These are phyloP conservation scores for Brachionus rubens DNA, from an alignment of 1,140 invertebrate genomes.

Conservation along the genomic window DNA sequence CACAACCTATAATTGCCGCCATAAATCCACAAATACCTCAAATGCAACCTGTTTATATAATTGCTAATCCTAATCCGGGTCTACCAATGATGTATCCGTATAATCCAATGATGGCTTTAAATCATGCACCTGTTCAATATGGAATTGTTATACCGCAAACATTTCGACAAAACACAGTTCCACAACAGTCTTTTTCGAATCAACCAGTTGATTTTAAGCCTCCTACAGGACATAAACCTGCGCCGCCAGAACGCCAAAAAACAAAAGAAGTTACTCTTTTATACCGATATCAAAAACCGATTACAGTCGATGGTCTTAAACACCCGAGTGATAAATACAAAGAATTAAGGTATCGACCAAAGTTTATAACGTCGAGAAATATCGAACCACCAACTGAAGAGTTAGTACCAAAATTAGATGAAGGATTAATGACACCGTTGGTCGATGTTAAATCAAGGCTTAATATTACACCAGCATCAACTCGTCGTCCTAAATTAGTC, in stretches of 20 bases:
- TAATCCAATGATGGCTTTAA: not conserved
- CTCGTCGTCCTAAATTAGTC: not conserved
- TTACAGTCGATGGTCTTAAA: conserved; percentile 27
- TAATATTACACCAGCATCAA: not conserved
- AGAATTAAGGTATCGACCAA: conserved; percentile 21
- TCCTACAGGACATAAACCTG: not conserved
- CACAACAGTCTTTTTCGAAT: not conserved
- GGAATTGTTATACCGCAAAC: not conserved
- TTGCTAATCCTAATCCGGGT: not conserved
- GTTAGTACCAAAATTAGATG: conserved; percentile 26
- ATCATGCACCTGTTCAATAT: not conserved
- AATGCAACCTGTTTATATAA: conserved; percentile 6
- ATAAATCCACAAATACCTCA: conserved; percentile 10
- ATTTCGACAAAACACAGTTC: not conserved
- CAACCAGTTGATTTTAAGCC: not conserved
- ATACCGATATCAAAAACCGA: conserved; percentile 42
- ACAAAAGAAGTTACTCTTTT: conserved; percentile 18
- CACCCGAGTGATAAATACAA: conserved; percentile 46
- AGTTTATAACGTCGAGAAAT: conserved; percentile 19
- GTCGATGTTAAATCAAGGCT: conserved; percentile 5
- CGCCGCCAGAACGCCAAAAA: not conserved
- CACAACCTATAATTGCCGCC: not conserved
- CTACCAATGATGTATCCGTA: not conserved
- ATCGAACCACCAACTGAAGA: conserved; percentile 27
- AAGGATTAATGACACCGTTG: not conserved